phyloP scores from a whole-genome alignment of 2,888 invertebrate genomes.

The Apamea monoglypha region DNA sequence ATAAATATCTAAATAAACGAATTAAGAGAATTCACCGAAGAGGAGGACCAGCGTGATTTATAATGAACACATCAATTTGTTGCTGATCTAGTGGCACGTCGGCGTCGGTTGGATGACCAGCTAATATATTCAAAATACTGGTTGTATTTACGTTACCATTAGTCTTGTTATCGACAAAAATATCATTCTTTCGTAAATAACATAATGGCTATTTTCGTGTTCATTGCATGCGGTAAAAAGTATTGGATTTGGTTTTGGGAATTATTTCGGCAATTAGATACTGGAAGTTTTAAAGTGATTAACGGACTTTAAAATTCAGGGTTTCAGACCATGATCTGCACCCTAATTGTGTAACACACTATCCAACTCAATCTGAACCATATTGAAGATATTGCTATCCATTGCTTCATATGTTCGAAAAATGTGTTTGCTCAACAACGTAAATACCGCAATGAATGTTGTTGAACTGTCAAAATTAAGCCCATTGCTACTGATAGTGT shows the following conservation, averaged over 20 bases:
- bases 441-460: no score
- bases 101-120: slow-evolving; percentile 32
- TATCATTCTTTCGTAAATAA: neutral
- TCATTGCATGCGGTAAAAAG: neutral
- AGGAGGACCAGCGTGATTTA: neutral
- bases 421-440: no score
- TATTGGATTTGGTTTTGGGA: neutral
- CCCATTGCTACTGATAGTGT: no score
- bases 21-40: neutral
- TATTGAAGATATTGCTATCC: no score
- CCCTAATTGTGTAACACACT: no score
- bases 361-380: no score
- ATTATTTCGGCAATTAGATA: neutral
- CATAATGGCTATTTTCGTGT: neutral
- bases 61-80: slow-evolving; percentile 13
- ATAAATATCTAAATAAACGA: no score
- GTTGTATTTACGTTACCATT: slow-evolving; percentile 18
- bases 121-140: slow-evolving; percentile 44
- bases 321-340: no score
- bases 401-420: no score
- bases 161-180: neutral
- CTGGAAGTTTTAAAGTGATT: neutral
- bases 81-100: neutral
- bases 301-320: neutral
- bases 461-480: no score